Evolutionary conservation across 1,140 invertebrate species (phyloP), one percentile per base, ranked within the genome.

Genomic region (Ectropis grisescens): DNA sequence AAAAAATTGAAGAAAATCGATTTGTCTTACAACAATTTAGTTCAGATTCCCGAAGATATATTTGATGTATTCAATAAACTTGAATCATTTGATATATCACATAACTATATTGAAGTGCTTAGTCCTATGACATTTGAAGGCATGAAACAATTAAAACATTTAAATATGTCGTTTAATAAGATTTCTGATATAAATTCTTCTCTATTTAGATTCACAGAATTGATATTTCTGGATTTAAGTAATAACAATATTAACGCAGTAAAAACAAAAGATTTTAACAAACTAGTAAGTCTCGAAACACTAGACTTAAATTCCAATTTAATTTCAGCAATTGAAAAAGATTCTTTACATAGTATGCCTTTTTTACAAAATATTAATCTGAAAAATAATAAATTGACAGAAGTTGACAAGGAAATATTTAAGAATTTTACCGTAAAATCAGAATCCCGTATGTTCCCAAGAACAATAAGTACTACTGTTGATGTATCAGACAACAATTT

Each of bases 1-100:
- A 47, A 24, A 38, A 12, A 1, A 42, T 33, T 11, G 11, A 59
- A 13, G 41, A 12, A 10, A 52, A 24, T 69, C 2, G 51, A 60
- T 26, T 34, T 66, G 12, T 57, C 56, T 2, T 32, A 66, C 37
- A 66, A 69, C 33, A 37, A 53, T 28, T 31, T 71, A 6, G 37
- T 47, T 0, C 29, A 44, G 10, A 27, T 71, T 24, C 33, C 53
- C 2, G 52, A 56, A 22, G 37, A 33, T 2, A 26, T 46, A 12
- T 61, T 72, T 29, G 46, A 49, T 13, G 8, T 4, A 28, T 52
- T 57, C 7, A 14, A 28, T 23, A 13, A 41, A 7, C 30, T 72
- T 10, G 15, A 46, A 16, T 22, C 16, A 29, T 41, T 72, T 31
- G 56, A 72, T 47, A 26, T 72, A 22, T 64, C 64, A 11, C 32